phyloP scores from a whole-genome alignment of 2,797 vertebrate species.

The Notolabrus celidotus region DNA sequence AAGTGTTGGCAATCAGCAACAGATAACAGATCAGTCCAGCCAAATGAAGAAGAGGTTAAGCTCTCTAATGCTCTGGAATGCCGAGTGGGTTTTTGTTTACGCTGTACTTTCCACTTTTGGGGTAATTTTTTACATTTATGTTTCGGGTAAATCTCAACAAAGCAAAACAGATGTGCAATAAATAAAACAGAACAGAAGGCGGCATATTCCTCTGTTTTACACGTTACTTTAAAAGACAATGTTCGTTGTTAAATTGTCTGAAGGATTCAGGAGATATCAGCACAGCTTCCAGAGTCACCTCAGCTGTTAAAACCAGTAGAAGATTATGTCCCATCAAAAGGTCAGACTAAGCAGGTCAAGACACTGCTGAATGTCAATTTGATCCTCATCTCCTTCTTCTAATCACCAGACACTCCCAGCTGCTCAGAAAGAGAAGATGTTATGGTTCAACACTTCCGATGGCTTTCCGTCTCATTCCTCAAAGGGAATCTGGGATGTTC shows the following conservation, averaged over 20 bases:
- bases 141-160: slow-evolving; percentile 32
- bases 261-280: slow-evolving; percentile 18
- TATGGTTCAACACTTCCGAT: slow-evolving; percentile 57
- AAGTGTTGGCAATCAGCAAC: slow-evolving; percentile 40
- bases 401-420: slow-evolving; percentile 60
- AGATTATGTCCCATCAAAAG: slow-evolving; percentile 47
- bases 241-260: neutral
- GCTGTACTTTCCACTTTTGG: neutral
- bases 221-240: neutral
- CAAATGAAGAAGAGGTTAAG: slow-evolving; percentile 26
- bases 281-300: slow-evolving; percentile 26
- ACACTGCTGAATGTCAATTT: slow-evolving; percentile 56
- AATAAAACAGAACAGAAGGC: neutral
- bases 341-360: slow-evolving; percentile 52
- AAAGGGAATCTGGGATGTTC: slow-evolving; percentile 45
- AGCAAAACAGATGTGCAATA: neutral
- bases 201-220: neutral
- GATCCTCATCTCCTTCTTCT: slow-evolving; percentile 52
- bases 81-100: slow-evolving; percentile 36
- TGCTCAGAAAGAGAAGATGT: slow-evolving; percentile 49
- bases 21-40: slow-evolving; percentile 42
- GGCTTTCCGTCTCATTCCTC: slow-evolving; percentile 39
- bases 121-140: slow-evolving; percentile 8
- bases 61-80: slow-evolving; percentile 53
- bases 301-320: slow-evolving; percentile 29